Conservation (phyloP, 2,113 vertebrate genomes). For the Urocynchramus pylzowi region DNA sequence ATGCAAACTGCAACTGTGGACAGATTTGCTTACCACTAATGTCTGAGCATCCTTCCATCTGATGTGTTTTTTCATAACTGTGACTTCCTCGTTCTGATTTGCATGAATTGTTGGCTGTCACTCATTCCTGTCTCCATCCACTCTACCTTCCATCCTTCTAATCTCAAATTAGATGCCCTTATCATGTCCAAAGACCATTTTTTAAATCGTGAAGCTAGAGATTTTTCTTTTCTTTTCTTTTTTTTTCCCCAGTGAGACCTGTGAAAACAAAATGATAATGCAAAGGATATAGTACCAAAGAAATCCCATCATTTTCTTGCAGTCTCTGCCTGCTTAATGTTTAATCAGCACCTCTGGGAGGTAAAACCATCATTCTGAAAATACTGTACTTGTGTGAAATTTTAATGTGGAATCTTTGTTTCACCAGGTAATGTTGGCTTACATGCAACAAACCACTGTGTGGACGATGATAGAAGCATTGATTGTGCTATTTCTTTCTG, state of each 20-base stretch:
- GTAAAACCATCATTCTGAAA: constrained; percentile 35
- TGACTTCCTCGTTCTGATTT: neutral
- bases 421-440: constrained; percentile 45
- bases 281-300: constrained; percentile 54
- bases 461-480: neutral
- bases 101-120: constrained; percentile 8
- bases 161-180: neutral
- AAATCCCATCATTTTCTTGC: constrained; percentile 54
- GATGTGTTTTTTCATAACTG: neutral
- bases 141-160: neutral
- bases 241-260: constrained; percentile 27
- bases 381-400: constrained; percentile 27
- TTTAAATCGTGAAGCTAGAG: constrained; percentile 29
- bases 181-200: constrained; percentile 10
- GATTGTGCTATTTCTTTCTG: neutral
- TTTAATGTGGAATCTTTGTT: constrained; percentile 47
- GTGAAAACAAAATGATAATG: constrained; percentile 59
- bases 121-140: neutral
- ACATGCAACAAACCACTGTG: neutral
- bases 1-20: neutral
- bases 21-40: neutral
- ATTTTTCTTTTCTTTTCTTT: neutral
- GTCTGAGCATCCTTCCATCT: neutral
- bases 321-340: constrained; percentile 23
- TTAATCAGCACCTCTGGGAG: constrained; percentile 44